phyloP scores from a whole-genome alignment of 2,113 vertebrate species.

The Vicugna pacos region DNA sequence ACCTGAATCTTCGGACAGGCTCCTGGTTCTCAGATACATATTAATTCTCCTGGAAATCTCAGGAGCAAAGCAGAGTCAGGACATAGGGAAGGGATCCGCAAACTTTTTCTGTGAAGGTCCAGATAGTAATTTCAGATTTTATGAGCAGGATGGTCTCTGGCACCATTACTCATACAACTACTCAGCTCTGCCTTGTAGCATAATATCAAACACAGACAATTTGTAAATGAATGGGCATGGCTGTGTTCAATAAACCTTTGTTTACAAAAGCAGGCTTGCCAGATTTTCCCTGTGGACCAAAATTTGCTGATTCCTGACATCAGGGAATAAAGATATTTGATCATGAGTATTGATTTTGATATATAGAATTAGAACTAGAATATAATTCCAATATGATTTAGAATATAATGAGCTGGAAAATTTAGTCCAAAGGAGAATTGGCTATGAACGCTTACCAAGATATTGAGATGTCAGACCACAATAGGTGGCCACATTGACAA shows the following conservation, averaged over 20 bases:
- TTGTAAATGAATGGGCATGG: neutral
- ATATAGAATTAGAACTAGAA: neutral
- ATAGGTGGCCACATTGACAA: conserved; percentile 95
- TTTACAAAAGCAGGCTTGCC: neutral
- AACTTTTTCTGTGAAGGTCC: neutral
- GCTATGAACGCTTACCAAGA: conserved; percentile 87
- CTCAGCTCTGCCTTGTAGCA: neutral
- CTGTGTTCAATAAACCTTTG: neutral
- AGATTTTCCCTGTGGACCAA: neutral
- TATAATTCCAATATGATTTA: neutral
- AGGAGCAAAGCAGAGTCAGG: neutral
- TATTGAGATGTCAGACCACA: conserved; percentile 94
- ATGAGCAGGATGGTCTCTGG: neutral
- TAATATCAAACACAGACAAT: neutral
- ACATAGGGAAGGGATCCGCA: neutral
- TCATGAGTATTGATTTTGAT: neutral
- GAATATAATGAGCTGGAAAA: neutral
- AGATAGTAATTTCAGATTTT: neutral
- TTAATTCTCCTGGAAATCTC: neutral
- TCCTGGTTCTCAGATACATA: neutral
- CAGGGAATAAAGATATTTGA: neutral
- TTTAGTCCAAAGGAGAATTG: neutral
- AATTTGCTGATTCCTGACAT: neutral
- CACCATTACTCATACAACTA: no score
- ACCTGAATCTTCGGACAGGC: neutral